Percentiles rank a stretch among this genome's conserved stretches.
phyloP scores from a whole-genome alignment of 53 echinoderm and acorn worm species.

The Holothuria scabra region DNA sequence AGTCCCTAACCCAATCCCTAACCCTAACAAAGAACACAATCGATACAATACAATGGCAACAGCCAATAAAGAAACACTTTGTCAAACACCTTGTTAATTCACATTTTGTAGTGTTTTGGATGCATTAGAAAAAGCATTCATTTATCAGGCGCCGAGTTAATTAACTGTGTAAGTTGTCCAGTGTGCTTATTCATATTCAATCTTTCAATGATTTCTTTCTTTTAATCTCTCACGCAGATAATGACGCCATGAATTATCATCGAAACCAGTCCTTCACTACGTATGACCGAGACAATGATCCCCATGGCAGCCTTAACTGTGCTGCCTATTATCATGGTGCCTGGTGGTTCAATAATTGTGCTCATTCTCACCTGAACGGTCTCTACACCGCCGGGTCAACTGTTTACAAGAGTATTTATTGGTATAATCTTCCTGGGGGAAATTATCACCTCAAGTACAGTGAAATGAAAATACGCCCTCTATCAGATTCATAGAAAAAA shows the following conservation, averaged over 20 bases:
- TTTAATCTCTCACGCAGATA: not conserved
- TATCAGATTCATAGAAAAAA: too few relatives aligned
- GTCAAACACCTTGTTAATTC: too few relatives aligned
- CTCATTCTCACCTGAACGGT: not conserved
- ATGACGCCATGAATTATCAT: conserved; percentile 15
- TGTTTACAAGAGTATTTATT: not conserved
- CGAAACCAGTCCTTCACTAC: conserved; percentile 20
- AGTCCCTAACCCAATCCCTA: too few relatives aligned
- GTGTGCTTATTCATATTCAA: too few relatives aligned
- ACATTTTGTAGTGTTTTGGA: too few relatives aligned
- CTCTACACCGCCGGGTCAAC: not conserved
- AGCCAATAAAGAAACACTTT: too few relatives aligned
- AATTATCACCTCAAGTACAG: conserved; percentile 4
- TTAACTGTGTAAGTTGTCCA: too few relatives aligned
- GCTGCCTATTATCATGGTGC: not conserved
- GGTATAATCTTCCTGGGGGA: conserved; percentile 2
- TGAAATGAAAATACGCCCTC: conserved; percentile 34
- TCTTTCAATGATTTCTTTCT: too few relatives aligned
- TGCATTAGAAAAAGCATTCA: too few relatives aligned
- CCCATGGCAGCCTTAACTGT: not conserved
- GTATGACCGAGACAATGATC: conserved; percentile 19
- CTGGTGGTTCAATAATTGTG: conserved; percentile 17
- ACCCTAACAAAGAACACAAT: too few relatives aligned
- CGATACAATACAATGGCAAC: too few relatives aligned
- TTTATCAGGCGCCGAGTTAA: too few relatives aligned